Conservation (phyloP, 1,140 invertebrate species). For the Polyergus mexicanus region DNA sequence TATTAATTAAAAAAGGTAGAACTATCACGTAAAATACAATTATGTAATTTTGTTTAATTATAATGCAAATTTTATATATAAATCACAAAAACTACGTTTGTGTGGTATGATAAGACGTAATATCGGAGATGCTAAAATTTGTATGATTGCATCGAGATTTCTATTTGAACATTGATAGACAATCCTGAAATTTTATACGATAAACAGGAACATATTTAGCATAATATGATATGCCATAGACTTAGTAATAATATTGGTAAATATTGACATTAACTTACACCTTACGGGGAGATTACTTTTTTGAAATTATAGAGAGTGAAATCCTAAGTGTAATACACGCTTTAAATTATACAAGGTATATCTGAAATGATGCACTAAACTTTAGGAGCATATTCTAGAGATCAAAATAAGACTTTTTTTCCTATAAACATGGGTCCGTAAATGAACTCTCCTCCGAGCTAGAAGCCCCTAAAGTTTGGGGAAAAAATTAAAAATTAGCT, state of each 20-base stretch:
- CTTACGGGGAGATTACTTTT: no score
- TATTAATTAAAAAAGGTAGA: background rate
- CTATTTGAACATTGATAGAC: constrained; percentile 36
- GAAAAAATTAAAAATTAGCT: no score
- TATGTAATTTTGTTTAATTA: background rate
- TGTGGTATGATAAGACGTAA: background rate
- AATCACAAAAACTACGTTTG: background rate
- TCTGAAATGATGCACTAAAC: no score
- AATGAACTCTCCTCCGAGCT: no score
- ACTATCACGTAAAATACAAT: background rate
- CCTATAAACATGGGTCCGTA: no score
- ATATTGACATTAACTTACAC: no score
- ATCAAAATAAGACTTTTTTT: no score
- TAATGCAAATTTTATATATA: background rate
- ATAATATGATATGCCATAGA: constrained; percentile 44
- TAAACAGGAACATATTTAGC: constrained; percentile 14
- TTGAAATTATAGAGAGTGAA: no score
- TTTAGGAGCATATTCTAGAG: no score
- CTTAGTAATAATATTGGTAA: background rate
- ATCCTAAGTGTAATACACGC: no score
- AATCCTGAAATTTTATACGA: background rate
- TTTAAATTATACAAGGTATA: no score
- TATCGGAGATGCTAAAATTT: background rate
- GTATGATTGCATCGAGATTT: background rate
- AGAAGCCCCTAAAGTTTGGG: no score